Base-by-base conservation (phyloP, 2,113 vertebrate genomes). In the Pelmatolapia mariae region DNA sequence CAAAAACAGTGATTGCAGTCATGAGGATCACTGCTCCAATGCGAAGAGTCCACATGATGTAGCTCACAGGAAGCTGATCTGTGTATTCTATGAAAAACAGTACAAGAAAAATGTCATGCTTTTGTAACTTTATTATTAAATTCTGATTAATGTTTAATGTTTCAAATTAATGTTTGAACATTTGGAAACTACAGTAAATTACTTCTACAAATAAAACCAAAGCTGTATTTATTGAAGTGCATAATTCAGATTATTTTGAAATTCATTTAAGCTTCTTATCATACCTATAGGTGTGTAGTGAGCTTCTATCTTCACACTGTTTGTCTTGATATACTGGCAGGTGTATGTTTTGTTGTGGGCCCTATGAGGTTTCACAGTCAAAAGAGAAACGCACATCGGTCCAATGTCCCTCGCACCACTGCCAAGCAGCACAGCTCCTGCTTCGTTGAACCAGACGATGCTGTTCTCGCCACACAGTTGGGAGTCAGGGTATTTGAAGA, bases 401-500 rank as follows among this genome's bases (percentile, higher is more conserved):
- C 31, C 16, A 7, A 4, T 4, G 26, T 29, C 1, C 1, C 10
- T 9, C 3, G 2, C 8, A 15, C 5, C 15, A 26, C 57, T 15
- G 24, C 8, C 36, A 5, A 1, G 6, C 76, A 91, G 79, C 18
- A 12, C 22, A 8, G n/a, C 2, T 63, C 68, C 79, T n/a, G 16
- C 9, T 7, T 92, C 73, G 6, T 91, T 6, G 71, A 87, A 2
- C 93, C 90, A 94, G 26, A 7, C 26, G 54, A 92, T 0, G 1
- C 10, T 79, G 50, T 22, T 36, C 2, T 1, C 0, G 6, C 0
- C 0, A 81, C 89, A 93, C 29, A 2, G 0, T 3, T 6, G 0
- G 0, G 0, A 2, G 1, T 2, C 1, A 0, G 0, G 2, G 40
- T n/a, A 26, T 52, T 6, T 84, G 7, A 6, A 8, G 86, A 93